These are phyloP conservation scores for Phylloscopus collybita DNA, from an alignment of 2,797 vertebrate genomes.

Conservation along the genomic window DNA sequence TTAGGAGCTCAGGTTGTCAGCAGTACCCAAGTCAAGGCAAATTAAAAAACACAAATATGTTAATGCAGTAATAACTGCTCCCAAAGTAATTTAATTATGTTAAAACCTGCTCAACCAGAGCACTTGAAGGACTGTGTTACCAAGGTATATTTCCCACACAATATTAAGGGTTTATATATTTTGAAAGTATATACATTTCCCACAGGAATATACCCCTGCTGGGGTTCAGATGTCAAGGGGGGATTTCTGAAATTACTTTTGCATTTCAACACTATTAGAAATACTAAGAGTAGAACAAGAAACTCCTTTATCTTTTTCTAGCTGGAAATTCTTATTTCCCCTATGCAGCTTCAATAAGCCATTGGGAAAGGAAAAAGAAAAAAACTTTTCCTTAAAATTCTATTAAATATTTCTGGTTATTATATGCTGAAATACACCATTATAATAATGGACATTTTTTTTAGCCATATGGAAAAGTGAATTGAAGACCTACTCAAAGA, in stretches of 20 bases:
- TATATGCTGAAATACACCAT: not conserved
- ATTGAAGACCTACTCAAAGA: not conserved
- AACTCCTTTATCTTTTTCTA: not conserved
- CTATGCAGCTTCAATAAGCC: not conserved
- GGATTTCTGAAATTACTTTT: not conserved
- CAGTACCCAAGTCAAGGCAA: not conserved
- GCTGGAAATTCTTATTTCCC: not conserved
- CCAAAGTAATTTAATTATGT: not conserved
- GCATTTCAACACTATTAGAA: not conserved
- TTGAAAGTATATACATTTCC: not conserved
- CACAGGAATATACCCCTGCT: not conserved
- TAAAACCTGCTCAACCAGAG: not conserved
- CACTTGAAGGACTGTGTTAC: not conserved
- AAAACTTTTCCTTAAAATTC: not conserved
- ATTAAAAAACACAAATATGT: not conserved
- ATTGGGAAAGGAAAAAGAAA: not conserved
- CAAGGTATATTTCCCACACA: not conserved
- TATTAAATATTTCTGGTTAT: not conserved
- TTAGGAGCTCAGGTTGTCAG: not conserved
- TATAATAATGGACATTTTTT: not conserved
- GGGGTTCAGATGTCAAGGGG: not conserved
- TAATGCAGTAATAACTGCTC: not conserved
- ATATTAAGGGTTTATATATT: not conserved
- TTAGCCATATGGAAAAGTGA: not conserved
- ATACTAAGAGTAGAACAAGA: not conserved